A percentile compares a stretch with the other conserved stretches of the same genome.
phyloP scores from a whole-genome alignment of 2,888 invertebrate species.

The Rhagonycha fulva region DNA sequence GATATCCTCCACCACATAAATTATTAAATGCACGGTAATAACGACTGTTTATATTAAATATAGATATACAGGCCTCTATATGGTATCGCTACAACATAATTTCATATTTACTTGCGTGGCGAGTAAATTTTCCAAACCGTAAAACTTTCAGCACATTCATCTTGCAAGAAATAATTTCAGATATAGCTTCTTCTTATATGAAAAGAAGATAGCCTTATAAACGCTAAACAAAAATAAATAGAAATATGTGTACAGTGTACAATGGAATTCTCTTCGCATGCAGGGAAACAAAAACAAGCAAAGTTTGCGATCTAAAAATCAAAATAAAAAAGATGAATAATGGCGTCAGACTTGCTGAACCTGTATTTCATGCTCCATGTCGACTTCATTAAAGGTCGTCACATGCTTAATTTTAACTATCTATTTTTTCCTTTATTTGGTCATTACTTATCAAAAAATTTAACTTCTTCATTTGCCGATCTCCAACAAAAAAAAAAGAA shows the following conservation, averaged over 20 bases:
- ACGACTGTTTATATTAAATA: constrained; percentile 45
- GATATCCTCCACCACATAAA: constrained; percentile 41
- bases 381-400: constrained; percentile 56
- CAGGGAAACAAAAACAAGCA: constrained; percentile 48
- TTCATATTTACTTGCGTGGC: constrained; percentile 39
- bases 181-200: constrained; percentile 32
- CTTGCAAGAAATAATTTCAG: constrained; percentile 16
- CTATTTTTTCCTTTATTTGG: constrained; percentile 10
- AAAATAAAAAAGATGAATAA: constrained; percentile 57
- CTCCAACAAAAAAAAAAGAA: not conserved
- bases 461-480: not conserved
- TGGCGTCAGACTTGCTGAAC: constrained; percentile 56
- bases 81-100: constrained; percentile 39
- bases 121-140: constrained; percentile 27
- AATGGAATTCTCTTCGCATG: constrained; percentile 55
- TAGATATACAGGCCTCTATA: constrained; percentile 42
- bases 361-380: constrained; percentile 56
- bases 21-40: constrained; percentile 39
- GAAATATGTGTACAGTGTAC: constrained; percentile 46
- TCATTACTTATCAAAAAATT: not conserved
- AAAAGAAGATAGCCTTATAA: constrained; percentile 41
- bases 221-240: constrained; percentile 51
- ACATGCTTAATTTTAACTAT: constrained; percentile 48
- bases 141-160: constrained; percentile 28
- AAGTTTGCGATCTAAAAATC: constrained; percentile 51